Percentiles rank a stretch among this genome's conserved stretches.
These are phyloP conservation scores for Temnothorax longispinosus DNA, from an alignment of 1,140 invertebrate species.

Conservation along the genomic window DNA sequence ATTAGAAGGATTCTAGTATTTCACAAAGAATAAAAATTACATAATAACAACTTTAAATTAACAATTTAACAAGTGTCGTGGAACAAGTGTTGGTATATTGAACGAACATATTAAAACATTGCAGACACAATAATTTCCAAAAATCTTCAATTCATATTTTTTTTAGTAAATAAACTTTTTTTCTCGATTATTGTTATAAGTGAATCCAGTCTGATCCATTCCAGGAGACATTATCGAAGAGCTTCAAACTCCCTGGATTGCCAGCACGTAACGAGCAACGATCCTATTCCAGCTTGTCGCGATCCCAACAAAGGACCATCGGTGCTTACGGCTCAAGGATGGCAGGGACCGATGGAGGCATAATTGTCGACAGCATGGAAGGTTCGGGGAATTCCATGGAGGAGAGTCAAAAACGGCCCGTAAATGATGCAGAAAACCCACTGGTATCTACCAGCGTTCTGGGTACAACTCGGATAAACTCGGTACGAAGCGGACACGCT, in stretches of 20 bases:
- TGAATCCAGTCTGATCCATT: not conserved
- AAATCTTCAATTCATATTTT: not conserved
- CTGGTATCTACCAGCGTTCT: not conserved
- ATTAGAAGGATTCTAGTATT: not conserved
- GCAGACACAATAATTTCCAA: not conserved
- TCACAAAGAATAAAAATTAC: not conserved
- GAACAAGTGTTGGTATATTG: too few species aligned
- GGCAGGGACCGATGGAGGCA: slow-evolving; percentile 63
- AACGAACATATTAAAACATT: too few species aligned
- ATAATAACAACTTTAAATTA: not conserved
- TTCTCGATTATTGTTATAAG: not conserved
- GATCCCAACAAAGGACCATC: slow-evolving; percentile 78
- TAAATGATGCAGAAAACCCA: not conserved
- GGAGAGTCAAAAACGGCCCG: slow-evolving; percentile 65
- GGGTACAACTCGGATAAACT: not conserved
- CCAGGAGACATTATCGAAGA: slow-evolving; percentile 81
- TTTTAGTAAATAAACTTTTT: not conserved
- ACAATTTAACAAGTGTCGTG: too few species aligned
- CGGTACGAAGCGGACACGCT: not conserved
- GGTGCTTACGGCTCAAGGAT: slow-evolving; percentile 77
- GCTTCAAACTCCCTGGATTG: slow-evolving; percentile 76
- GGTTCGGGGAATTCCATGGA: slow-evolving; percentile 78
- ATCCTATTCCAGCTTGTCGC: slow-evolving; percentile 82
- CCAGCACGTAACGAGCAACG: slow-evolving; percentile 75
- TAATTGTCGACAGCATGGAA: slow-evolving; percentile 77